Conservation (phyloP, 2,113 vertebrate species). For the Crotophaga sulcirostris region DNA sequence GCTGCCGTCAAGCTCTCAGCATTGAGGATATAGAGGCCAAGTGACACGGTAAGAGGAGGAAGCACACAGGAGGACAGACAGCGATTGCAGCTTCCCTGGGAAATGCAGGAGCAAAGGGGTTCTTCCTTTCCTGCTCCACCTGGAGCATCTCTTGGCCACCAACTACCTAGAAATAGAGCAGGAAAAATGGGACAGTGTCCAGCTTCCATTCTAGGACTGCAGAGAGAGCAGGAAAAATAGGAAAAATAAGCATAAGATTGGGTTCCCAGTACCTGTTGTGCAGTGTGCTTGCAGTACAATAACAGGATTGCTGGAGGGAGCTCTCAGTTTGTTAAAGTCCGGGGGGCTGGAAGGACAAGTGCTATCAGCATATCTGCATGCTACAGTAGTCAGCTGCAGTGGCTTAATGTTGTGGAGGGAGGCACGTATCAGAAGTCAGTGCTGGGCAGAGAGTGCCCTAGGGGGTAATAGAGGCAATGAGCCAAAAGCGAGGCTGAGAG, state of each 20-base stretch:
- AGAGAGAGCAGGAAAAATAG: background rate
- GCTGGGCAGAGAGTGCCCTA: background rate
- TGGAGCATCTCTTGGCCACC: background rate
- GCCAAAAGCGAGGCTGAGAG: background rate
- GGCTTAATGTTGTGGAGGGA: background rate
- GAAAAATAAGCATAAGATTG: background rate
- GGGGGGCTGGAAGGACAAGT: background rate
- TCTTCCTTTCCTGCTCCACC: background rate
- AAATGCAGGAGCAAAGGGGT: background rate
- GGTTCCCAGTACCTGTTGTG: background rate
- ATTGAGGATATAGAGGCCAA: background rate
- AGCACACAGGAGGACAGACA: background rate
- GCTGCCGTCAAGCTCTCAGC: background rate
- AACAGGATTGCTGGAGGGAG: constrained; percentile 34
- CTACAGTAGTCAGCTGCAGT: background rate
- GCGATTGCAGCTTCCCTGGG: background rate
- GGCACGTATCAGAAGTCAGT: background rate
- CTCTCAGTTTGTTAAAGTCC: background rate
- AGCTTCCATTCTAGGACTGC: background rate
- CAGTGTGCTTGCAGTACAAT: background rate
- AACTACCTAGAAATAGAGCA: background rate
- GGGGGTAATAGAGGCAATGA: background rate
- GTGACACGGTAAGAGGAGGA: background rate
- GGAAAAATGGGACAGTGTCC: background rate
- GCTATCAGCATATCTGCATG: background rate